Conservation (phyloP, 2,888 invertebrate genomes). For the Latrodectus hesperus region DNA sequence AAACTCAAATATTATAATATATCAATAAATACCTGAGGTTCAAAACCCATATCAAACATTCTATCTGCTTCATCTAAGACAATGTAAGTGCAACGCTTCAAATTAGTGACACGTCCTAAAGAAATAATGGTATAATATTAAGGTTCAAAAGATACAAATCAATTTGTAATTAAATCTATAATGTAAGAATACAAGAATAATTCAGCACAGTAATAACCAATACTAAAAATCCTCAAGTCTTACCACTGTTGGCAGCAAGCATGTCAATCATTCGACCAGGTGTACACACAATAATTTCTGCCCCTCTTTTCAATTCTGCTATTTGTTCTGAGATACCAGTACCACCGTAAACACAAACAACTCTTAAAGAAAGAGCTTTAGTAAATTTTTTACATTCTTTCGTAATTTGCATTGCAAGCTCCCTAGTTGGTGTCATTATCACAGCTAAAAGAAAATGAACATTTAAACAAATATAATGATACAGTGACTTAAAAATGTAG, state of each 20-base stretch:
- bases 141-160: background rate
- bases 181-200: background rate
- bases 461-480: background rate
- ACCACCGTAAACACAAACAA: conserved; percentile 98
- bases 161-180: background rate
- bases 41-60: conserved; percentile 99
- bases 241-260: conserved; percentile 97
- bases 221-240: conserved; percentile 32
- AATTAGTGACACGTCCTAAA: conserved; percentile 90
- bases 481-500: background rate
- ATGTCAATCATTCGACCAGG: conserved; percentile 99
- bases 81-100: conserved; percentile 96
- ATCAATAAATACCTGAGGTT: conserved; percentile 84
- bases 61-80: conserved; percentile 99
- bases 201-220: background rate
- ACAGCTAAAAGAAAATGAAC: conserved; percentile 79
- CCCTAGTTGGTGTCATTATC: conserved; percentile 98
- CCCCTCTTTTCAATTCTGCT: conserved; percentile 83
- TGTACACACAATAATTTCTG: conserved; percentile 98
- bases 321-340: conserved; percentile 81
- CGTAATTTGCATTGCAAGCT: conserved; percentile 98
- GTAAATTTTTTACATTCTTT: conserved; percentile 96
- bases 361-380: conserved; percentile 85
- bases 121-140: background rate
- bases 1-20: no score